Evolutionary conservation across 2,113 vertebrate genomes (phyloP), one percentile per base, ranked within the genome.

Genomic region (Xiphophorus maculatus): DNA sequence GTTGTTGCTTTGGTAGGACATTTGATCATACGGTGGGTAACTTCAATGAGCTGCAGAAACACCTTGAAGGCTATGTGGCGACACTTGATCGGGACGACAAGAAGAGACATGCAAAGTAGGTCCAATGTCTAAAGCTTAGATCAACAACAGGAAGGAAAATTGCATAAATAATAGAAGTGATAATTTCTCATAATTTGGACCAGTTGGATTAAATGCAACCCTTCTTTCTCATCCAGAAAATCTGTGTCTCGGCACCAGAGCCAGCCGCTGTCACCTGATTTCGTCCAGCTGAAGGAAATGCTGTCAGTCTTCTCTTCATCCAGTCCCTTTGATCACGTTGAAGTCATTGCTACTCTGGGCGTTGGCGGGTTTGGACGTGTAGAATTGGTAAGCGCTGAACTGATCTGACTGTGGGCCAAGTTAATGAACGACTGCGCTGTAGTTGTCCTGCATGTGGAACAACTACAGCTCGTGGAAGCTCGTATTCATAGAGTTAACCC

Each of bases 21-120:
- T 95, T 95, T 37, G 90, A 92, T 84, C 94, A 94, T 87, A 95
- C 94, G 0, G 94, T 95, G 37, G 94, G 94, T 14, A 94, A 94
- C n/a, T 94, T 94, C 77, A 92, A 92, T 1, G 94, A 95, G 85
- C 93, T 95, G 71, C 94, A 95, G 89, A 94, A 89, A 60, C 92
- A 94, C 80, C 94, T 95, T 22, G 92, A 95, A 68, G 93, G 93
- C 15, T 95, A 95, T 76, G 94, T 95, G 73, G 94, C 93, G 1
- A 91, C 89, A 14, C 91, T 95, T 0, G 83, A 93, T 19, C 92
- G 91, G 0, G 93, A 94, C n/a, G 94, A 95, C 89, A 93, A 92
- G 86, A 94, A 93, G 82, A 93, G 94, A 81, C 88, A 94, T 3
- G 91, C 91, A 67, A 94, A 91, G 94, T 95, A 76, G 80, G 85